Evolutionary conservation across 2,888 invertebrate species (phyloP), one percentile per base, ranked within the genome.

Genomic region (Microctonus hyperodae): DNA sequence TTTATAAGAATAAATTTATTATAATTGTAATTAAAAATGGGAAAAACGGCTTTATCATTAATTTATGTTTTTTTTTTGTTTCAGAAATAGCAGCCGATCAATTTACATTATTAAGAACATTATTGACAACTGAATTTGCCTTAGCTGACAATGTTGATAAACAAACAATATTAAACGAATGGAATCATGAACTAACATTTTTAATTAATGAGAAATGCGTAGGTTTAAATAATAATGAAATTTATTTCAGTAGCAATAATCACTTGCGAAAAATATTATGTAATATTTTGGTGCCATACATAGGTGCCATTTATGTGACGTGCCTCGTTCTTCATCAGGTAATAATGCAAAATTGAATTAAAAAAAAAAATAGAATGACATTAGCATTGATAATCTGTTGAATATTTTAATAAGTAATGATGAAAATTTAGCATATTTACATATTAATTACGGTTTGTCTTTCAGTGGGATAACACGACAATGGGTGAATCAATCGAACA

Each of bases 241-340:
- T 86, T 75, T 68, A 81, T 73, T 70, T 85, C 35, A 85, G 86
- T 61, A 77, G 79, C 1, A 87, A 88, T 70, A 74, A 74, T 11
- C 86, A 86, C 74, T 77, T 89, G 44, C 85, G 86, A 74, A 79
- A 83, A 25, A 79, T 92, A 40, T 83, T 93, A 60, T 85, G 86
- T 50, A 90, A 90, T 79, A 81, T 90, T 23, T 82, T 90, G 56
- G 86, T 88, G 77, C 92, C 91, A 56, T 90, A 91, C 65, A 86
- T 90, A 58, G 86, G 86, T 67, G 88, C 90, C 1, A 86, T 90
- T 71, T 86, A 86, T 72, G 79, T 87, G 61, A 83, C 87, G 11
- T 86, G 86, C 55, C 83, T 82, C 33, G 79, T 86, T 55, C 74
- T 89, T 35, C 80, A 84, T 48, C 81, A 88, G 85, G 90, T 90